phyloP scores from a whole-genome alignment of 2,113 vertebrate genomes.

The Herpetotheres cachinnans region DNA sequence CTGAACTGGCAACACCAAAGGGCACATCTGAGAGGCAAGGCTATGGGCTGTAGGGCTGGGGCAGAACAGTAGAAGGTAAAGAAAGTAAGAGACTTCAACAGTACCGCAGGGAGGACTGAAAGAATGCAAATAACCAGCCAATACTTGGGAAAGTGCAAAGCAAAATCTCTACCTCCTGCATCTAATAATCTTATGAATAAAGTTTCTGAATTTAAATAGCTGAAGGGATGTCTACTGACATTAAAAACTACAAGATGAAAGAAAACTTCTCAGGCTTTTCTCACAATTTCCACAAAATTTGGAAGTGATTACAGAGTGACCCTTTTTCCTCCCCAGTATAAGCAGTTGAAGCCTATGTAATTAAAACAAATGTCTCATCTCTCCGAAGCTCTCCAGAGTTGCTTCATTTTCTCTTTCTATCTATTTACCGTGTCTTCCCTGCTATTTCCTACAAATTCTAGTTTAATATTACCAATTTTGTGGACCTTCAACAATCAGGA shows the following conservation, averaged over 20 bases:
- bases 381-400: background rate
- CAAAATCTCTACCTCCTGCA: background rate
- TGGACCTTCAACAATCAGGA: background rate
- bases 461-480: background rate
- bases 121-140: background rate
- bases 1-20: background rate
- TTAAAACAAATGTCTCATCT: background rate
- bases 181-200: background rate
- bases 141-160: background rate
- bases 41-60: rapidly evolving
- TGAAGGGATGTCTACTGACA: background rate
- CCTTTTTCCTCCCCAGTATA: background rate
- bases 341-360: background rate
- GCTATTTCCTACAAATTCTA: background rate
- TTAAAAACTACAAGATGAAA: background rate
- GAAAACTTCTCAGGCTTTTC: background rate
- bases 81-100: background rate
- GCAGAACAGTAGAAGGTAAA: background rate
- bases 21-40: background rate
- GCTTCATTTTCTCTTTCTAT: background rate
- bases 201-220: background rate
- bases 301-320: background rate
- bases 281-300: background rate
- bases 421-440: background rate
- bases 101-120: background rate